Base-by-base conservation (phyloP, 2,888 invertebrate species). In the Cephalotes varians region DNA sequence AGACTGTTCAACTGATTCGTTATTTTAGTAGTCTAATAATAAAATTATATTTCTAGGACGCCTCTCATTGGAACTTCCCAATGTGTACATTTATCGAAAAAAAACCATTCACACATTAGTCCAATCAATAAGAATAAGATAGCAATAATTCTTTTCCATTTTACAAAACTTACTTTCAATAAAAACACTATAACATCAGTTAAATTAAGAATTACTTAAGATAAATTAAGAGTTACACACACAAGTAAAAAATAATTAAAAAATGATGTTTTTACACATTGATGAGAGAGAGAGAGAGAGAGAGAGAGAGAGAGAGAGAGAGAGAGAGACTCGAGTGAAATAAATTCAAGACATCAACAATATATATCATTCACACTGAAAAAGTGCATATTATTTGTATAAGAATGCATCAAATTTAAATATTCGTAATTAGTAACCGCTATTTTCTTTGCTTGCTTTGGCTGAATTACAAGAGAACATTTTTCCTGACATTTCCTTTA, bases 401-500 rank as follows among this genome's bases (percentile, higher is more conserved):
- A n/a, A n/a, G n/a, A n/a, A n/a, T n/a, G n/a, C n/a, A n/a, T 65
- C 18, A 6, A 12, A 49, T 49, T 67, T 49, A 5, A 40, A 73
- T 9, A 31, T 4, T 18, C 12, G 1, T 4, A 31, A 44, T 62
- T 60, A 47, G 34, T 47, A n/a, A 6, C 21, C 18, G 25, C 10
- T 49, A 49, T 25, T 64, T 21, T 31, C 5, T 28, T n/a, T n/a
- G 10, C 25, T 34, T 51, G 9, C 15, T 15, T 69, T 34, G 7
- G 10, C 25, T 25, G 2, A 25, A 40, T 6, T n/a, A 47, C 1
- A 28, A 44, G 9, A 31, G 40, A 62, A n/a, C 9, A 40, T 6
- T 62, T 21, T 31, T 9, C 15, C 2, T 15, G 15, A 72, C n/a
- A 72, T 31, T 73, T 34, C n/a, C 80, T 88, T 86, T 37, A 80